Evolutionary conservation across 2,113 vertebrate species (phyloP), one percentile per base, ranked within the genome.

Genomic region (Neofelis nebulosa): DNA sequence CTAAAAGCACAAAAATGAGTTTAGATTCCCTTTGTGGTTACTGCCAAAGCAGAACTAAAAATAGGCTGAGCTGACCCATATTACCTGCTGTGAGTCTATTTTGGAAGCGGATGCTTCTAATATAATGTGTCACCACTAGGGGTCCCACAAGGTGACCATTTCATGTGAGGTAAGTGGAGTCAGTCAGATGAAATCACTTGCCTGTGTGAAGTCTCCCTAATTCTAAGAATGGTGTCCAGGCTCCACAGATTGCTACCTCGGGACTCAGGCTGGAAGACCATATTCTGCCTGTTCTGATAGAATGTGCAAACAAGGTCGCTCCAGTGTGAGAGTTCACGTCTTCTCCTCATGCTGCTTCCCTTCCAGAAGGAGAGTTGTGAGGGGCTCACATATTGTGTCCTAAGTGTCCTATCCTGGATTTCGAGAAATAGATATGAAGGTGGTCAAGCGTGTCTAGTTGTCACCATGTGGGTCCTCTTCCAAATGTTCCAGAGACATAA

Each of bases 31-130:
- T 96, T 84, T 95, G 87, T 69, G 83, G 50, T 95, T 76, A 19
- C 50, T 69, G 68, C 36, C 86, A 94, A 94, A 81, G 79, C 41
- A 92, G 31, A 87, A 69, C 86, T 95, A 57, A 78, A 81, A 80
- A 92, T 90, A 94, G 87, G 5, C n/a, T 31, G 21, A 11, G 33
- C 33, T 83, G 84, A 69, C 55, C 79, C 5, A 2, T 57, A 41
- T 36, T 45, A 76, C 48, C 38, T 76, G 31, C 45, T 25, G 38
- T 57, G 63, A 89, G 29, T 65, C 82, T 85, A 6, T 73, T 86
- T 89, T 89, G 33, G 63, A 96, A 96, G 86, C 45, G 4, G 38
- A 36, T 80, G 7, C 65, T 74, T 76, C 45, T 94, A 48, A 65
- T n/a, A 86, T 21, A 79, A 7, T 63, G 5, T 61, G 31, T 95